Base-by-base conservation (phyloP, 2,113 vertebrate species). In the Bujurquina vittata region DNA sequence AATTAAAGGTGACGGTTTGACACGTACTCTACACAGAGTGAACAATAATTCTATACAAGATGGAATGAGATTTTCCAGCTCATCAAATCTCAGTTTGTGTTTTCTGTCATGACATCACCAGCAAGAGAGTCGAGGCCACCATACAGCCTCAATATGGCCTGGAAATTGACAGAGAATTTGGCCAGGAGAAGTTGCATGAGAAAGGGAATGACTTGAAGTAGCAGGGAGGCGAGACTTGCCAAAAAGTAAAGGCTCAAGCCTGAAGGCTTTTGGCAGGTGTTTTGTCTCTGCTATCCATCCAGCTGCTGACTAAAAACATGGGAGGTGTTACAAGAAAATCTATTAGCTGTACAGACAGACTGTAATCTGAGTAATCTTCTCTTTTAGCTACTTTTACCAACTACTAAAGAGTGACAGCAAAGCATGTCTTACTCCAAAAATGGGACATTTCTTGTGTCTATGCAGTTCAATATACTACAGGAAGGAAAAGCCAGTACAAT, bases 221-320 rank as follows among this genome's bases (percentile, higher is more conserved):
- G 92, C 82, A 73, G 89, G 75, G 85, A 84, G 79, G 81, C 72
- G 62, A 87, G 10, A 75, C 74, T 18, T 89, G 91, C 91, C 86
- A 93, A 90, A 69, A 56, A 93, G 80, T 72, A 88, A 89, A 88
- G 84, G 76, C 87, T 90, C 67, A 35, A 79, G 84, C 81, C 88
- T 87, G 88, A 91, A 92, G 90, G 88, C 84, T 91, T 87, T 83
- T 93, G 93, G 87, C 90, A 88, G 91, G 89, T 92, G 90, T 86
- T 89, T 61, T 78, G 90, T 87, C 80, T 91, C 85, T 91, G 91
- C 82, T 81, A 90, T 92, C 90, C 88, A 82, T 93, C 93, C 90
- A 90, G 89, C 91, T 89, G 89, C 89, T 90, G 87, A 93, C 86
- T 86, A 12, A 80, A 92, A 87, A 88, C 88, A 93, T 73, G 86